A percentile compares a stretch with the other conserved stretches of the same genome.
phyloP scores from a whole-genome alignment of 2,113 vertebrate species.

The Pelusios castaneus region DNA sequence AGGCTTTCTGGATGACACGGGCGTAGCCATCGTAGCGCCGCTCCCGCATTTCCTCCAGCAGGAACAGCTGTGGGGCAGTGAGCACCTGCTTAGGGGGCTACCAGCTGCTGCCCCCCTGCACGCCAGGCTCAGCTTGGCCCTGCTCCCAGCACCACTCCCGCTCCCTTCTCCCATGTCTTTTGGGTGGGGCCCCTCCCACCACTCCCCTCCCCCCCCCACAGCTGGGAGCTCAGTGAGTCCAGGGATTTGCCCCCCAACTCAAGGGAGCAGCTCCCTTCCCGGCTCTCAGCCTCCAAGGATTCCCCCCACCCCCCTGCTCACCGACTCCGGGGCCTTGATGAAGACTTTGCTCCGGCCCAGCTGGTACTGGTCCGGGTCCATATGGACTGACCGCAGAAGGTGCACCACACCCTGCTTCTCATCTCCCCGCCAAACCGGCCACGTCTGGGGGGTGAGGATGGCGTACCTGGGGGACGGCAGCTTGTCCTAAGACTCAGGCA shows the following conservation, averaged over 20 bases:
- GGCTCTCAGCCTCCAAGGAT: not conserved
- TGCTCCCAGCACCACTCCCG: not conserved
- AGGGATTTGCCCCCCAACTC: too few species aligned
- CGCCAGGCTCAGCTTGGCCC: too few species aligned
- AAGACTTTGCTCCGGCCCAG: constrained; percentile 84
- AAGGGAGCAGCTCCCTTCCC: too few species aligned
- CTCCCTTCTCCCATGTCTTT: not conserved
- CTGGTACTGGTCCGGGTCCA: constrained; percentile 87
- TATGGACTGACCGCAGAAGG: constrained; percentile 83
- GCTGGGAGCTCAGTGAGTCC: not conserved
- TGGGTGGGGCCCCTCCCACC: too few species aligned
- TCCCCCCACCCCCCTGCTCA: constrained; percentile 14
- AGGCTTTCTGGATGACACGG: constrained; percentile 86
- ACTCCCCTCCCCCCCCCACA: not conserved
- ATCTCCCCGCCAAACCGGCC: constrained; percentile 82
- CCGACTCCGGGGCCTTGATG: constrained; percentile 88
- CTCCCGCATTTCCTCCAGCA: constrained; percentile 81
- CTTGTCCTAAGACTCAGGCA: not conserved
- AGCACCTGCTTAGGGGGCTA: not conserved
- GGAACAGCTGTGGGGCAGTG: constrained; percentile 70
- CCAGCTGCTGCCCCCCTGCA: not conserved
- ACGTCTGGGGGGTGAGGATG: constrained; percentile 83
- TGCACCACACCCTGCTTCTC: constrained; percentile 81
- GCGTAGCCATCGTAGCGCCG: constrained; percentile 83
- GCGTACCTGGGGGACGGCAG: constrained; percentile 77